A percentile compares a stretch with the other conserved stretches of the same genome.
These are phyloP conservation scores for Masticophis lateralis DNA, from an alignment of 2,797 vertebrate genomes.

Conservation along the genomic window DNA sequence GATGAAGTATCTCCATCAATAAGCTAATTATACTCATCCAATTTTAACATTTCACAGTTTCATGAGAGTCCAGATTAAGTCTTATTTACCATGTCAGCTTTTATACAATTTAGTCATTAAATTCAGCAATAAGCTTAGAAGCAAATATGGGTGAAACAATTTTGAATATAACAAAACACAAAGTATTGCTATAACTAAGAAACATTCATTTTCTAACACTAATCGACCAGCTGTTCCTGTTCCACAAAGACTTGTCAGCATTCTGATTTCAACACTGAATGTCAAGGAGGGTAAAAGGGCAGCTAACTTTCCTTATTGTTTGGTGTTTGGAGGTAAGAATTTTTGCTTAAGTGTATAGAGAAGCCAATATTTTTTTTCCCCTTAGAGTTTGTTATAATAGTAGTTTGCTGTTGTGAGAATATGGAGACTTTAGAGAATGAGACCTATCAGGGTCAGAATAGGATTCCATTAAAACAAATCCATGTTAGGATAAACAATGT, in stretches of 20 bases:
- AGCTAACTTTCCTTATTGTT: background rate
- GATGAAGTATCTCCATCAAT: conserved; percentile 49
- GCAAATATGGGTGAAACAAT: conserved; percentile 45
- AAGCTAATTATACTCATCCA: conserved; percentile 51
- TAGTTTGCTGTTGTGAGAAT: background rate
- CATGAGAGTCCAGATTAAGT: conserved; percentile 36
- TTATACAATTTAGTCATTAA: conserved; percentile 31
- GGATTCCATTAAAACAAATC: background rate
- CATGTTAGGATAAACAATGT: background rate
- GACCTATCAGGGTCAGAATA: background rate
- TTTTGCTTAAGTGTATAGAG: background rate
- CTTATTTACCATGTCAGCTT: conserved; percentile 44
- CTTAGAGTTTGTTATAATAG: background rate
- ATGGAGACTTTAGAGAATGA: background rate
- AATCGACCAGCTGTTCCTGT: background rate
- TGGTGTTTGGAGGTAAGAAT: background rate
- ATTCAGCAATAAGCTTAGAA: conserved; percentile 42
- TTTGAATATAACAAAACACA: conserved; percentile 30
- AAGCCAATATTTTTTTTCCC: background rate
- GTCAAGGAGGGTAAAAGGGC: background rate
- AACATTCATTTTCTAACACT: background rate
- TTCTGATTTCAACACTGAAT: background rate
- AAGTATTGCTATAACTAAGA: background rate
- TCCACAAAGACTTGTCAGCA: background rate
- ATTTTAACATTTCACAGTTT: conserved; percentile 58